These are phyloP conservation scores for Pteria penguin DNA, from an alignment of 2,888 invertebrate genomes.

Conservation along the genomic window DNA sequence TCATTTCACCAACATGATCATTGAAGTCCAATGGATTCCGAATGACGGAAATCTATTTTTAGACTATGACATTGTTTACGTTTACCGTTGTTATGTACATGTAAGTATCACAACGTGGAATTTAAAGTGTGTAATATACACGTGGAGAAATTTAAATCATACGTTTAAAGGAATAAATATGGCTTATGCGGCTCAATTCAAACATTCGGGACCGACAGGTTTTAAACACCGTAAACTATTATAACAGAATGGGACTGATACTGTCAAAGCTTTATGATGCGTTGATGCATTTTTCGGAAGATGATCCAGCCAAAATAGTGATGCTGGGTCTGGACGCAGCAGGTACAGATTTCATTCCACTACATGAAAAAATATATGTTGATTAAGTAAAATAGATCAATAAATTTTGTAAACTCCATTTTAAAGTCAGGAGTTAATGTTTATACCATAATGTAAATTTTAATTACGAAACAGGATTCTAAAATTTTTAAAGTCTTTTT, in stretches of 20 bases:
- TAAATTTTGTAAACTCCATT: no score
- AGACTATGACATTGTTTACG: no score
- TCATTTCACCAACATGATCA: no score
- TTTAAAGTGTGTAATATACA: background rate
- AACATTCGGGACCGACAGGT: background rate
- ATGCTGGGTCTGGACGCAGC: conserved; percentile 40
- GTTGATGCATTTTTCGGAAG: conserved; percentile 22
- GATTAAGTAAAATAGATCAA: no score
- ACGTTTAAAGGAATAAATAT: background rate
- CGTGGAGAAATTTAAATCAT: background rate
- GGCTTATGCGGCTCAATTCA: background rate
- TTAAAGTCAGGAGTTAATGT: no score
- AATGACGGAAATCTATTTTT: no score
- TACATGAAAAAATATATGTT: background rate
- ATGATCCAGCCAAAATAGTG: conserved; percentile 30
- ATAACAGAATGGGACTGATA: conserved; percentile 29
- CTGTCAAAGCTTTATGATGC: conserved; percentile 33
- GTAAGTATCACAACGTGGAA: background rate
- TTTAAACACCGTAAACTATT: no score
- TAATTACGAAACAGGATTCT: no score
- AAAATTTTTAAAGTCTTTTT: no score
- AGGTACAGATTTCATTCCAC: conserved; percentile 20
- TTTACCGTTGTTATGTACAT: no score
- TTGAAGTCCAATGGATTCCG: no score
- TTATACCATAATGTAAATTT: no score